Evolutionary conservation across 2,888 invertebrate species (phyloP).

Genomic region (Eupithecia exiguata): DNA sequence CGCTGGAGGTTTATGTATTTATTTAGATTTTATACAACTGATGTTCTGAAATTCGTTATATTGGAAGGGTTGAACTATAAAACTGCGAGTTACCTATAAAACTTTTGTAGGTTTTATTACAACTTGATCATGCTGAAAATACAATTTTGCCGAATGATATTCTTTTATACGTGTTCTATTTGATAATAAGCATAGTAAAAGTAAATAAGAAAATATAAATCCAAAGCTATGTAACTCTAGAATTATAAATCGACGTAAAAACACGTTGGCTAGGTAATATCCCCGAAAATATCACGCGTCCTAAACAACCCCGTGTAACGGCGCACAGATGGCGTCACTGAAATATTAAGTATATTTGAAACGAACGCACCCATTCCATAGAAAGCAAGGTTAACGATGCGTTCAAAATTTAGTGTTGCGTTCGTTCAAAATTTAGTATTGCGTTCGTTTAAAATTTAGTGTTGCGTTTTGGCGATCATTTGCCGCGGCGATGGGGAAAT

Average conservation of each 20-base stretch:
- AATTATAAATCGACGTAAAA: slow-evolving; percentile 10
- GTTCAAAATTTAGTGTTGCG: slow-evolving; percentile 74
- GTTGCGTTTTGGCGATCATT: slow-evolving; percentile 52
- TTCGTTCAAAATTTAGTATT: slow-evolving; percentile 73
- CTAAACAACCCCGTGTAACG: slow-evolving; percentile 30
- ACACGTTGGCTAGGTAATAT: slow-evolving; percentile 6
- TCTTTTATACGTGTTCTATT: not conserved
- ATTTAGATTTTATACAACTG: slow-evolving; percentile 29
- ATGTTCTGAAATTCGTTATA: slow-evolving; percentile 17
- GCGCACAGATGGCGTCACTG: slow-evolving; percentile 73
- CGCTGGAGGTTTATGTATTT: slow-evolving; percentile 29
- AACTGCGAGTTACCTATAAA: slow-evolving; percentile 5
- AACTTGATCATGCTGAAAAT: not conserved
- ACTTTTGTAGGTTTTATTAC: slow-evolving; percentile 11
- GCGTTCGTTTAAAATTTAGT: slow-evolving; percentile 73
- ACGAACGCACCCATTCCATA: slow-evolving; percentile 55
- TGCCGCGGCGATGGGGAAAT: slow-evolving; percentile 35
- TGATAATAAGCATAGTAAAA: not conserved
- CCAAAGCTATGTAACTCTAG: not conserved
- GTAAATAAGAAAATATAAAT: not conserved
- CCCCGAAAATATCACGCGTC: slow-evolving; percentile 23
- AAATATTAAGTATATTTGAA: slow-evolving; percentile 66
- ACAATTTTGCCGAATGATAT: not conserved
- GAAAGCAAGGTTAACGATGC: slow-evolving; percentile 64
- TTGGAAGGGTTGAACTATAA: slow-evolving; percentile 5